Conservation (phyloP, 2,113 vertebrate genomes). For the Pseudorectes ferrugineus region DNA sequence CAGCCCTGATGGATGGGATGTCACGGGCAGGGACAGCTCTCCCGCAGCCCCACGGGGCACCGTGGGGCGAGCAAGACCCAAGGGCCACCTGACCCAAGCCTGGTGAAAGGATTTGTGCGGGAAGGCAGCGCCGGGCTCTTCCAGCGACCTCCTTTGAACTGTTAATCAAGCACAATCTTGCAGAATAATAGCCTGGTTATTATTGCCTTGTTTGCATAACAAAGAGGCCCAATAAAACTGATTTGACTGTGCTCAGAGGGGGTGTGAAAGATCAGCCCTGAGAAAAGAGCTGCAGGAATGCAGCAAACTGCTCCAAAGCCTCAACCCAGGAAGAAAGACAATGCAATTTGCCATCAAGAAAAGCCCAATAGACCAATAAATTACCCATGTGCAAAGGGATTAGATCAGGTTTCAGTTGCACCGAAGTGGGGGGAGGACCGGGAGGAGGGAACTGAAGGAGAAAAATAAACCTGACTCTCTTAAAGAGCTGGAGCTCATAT, state of each 20-base stretch:
- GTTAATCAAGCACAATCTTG: conserved; percentile 76
- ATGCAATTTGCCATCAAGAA: conserved; percentile 85
- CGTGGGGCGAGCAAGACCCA: neutral
- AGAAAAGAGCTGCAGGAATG: conserved; percentile 72
- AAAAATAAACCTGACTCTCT: conserved; percentile 69
- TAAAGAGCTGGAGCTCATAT: conserved; percentile 70
- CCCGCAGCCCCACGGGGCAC: neutral
- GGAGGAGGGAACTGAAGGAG: conserved; percentile 21
- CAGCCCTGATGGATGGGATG: neutral
- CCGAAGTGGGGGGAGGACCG: conserved; percentile 50
- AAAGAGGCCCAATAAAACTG: conserved; percentile 77
- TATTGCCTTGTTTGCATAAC: conserved; percentile 77
- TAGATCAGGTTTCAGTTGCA: conserved; percentile 81
- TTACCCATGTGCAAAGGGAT: conserved; percentile 83
- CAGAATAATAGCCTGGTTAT: conserved; percentile 76
- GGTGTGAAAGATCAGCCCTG: conserved; percentile 68
- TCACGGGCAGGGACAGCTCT: neutral
- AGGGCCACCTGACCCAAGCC: neutral
- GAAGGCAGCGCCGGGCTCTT: neutral
- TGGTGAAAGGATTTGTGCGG: conserved; percentile 20
- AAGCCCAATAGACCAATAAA: conserved; percentile 87
- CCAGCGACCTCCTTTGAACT: conserved; percentile 72
- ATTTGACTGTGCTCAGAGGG: conserved; percentile 56
- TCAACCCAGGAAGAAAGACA: conserved; percentile 80
- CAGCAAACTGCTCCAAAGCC: conserved; percentile 58